Evolutionary conservation across 2,113 vertebrate species (phyloP), one percentile per base, ranked within the genome.

Genomic region (Petrocephalus zakoni): DNA sequence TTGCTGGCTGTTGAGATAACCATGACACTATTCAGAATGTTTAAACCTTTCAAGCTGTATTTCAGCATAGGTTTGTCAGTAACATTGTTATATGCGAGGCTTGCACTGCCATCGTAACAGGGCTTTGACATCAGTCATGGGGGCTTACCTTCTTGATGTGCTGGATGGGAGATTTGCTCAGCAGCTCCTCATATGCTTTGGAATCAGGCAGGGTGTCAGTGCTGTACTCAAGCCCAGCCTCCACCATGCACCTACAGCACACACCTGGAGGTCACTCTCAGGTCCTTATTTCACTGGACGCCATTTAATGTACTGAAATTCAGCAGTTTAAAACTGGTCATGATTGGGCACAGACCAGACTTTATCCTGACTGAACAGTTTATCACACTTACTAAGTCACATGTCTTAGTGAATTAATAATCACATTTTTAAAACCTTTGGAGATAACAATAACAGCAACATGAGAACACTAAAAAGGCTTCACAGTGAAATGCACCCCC

Each of bases 121-220:
- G 34, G 7, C n/a, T 22, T 52, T 2, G 19, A 42, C 2, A 25
- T 19, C 22, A 53, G 85, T 37, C 81, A 13, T 2, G 13, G 15
- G 7, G 21, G 47, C 25, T 2, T 92, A 99, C 98, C 94, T 89
- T 94, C 89, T 95, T 15, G 0, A 95, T 85, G 0, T 97, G 95
- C 90, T 92, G 94, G 21, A 99, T 97, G 7, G 98, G 98, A 0
- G 98, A 99, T 92, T 95, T 97, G 84, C 89, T 91, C 75, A 99
- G 92, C 98, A 99, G 98, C 90, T 97, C 95, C 0, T 93, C 92
- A 95, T 95, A 97, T 47, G 96, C 90, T 8, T 89, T 90, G 8
- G 96, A 90, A 72, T 97, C 96, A 2, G 95, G 96, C 25, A 97
- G 94, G 68, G 89, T 81, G 8, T 94, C 90, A 0, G 93, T 92